Conservation (phyloP, 1,140 invertebrate genomes). For the Leptopilina boulardi region DNA sequence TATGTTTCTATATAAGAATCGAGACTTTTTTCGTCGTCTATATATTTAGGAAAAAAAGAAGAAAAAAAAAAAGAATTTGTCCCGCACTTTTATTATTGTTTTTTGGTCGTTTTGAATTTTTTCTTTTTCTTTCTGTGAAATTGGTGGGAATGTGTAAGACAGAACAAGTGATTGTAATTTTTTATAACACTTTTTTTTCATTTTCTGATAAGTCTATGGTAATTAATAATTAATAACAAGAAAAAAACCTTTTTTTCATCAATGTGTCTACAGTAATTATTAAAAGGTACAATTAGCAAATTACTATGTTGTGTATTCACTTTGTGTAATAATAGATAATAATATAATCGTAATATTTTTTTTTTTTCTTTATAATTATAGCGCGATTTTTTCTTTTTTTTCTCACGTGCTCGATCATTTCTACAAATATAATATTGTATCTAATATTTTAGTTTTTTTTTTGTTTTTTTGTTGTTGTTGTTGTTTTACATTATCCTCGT, state of each 20-base stretch:
- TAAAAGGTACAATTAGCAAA: slow-evolving; percentile 77
- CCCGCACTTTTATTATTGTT: too few relatives aligned
- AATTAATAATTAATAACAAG: slow-evolving; percentile 75
- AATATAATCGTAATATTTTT: slow-evolving; percentile 73
- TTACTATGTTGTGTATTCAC: slow-evolving; percentile 76
- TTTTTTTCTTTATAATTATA: slow-evolving; percentile 70
- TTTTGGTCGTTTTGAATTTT: too few relatives aligned
- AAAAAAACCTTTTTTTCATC: slow-evolving; percentile 73
- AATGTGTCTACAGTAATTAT: slow-evolving; percentile 76
- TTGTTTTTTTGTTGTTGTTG: slow-evolving; percentile 47
- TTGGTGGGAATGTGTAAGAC: slow-evolving; percentile 41
- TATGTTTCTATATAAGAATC: slow-evolving; percentile 39
- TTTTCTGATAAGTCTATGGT: slow-evolving; percentile 74
- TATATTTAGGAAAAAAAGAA: slow-evolving; percentile 34
- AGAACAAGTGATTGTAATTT: slow-evolving; percentile 69
- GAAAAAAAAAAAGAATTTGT: slow-evolving; percentile 45
- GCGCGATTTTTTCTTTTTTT: slow-evolving; percentile 67
- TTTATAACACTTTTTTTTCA: slow-evolving; percentile 74
- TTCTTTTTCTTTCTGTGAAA: not conserved
- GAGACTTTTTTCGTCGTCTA: slow-evolving; percentile 18
- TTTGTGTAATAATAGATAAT: slow-evolving; percentile 76
- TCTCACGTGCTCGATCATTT: slow-evolving; percentile 71
- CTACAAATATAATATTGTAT: slow-evolving; percentile 75
- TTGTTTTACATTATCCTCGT: slow-evolving; percentile 68
- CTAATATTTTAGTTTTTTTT: slow-evolving; percentile 66